phyloP scores from a whole-genome alignment of 1,140 invertebrate genomes.

The Aporrectodea caliginosa region DNA sequence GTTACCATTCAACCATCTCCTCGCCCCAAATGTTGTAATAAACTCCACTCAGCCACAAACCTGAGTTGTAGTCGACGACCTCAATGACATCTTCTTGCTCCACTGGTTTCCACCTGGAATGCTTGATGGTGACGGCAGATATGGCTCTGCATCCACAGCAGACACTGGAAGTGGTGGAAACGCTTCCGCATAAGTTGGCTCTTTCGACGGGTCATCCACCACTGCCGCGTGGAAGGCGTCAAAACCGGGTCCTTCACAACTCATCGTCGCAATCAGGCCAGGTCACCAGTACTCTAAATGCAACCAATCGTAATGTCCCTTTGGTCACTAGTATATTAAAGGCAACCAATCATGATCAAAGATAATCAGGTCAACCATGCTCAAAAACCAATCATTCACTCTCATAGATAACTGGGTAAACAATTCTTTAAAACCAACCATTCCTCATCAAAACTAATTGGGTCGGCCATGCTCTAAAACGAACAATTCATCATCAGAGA shows the following conservation, averaged over 20 bases:
- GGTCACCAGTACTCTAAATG: not conserved
- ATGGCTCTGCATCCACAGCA: slow-evolving; percentile 5
- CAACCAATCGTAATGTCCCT: no score
- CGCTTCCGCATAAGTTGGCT: slow-evolving; percentile 79
- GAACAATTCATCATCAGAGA: no score
- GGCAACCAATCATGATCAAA: no score
- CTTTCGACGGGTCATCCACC: slow-evolving; percentile 57
- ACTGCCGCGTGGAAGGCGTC: not conserved
- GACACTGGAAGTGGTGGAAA: slow-evolving; percentile 72
- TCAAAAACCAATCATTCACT: no score
- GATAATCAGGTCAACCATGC: no score
- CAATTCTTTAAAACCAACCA: no score
- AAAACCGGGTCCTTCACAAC: not conserved
- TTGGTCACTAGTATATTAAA: no score
- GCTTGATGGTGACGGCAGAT: not conserved
- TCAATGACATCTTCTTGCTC: slow-evolving; percentile 68
- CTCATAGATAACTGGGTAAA: no score
- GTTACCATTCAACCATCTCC: no score
- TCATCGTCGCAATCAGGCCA: not conserved
- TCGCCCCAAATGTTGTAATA: not conserved
- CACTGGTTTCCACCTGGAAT: slow-evolving; percentile 48
- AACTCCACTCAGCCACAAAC: slow-evolving; percentile 57
- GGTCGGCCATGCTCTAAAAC: no score
- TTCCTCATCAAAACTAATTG: no score
- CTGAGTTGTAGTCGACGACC: slow-evolving; percentile 77